Base-by-base conservation (phyloP, 1,140 invertebrate species). In the Euwallacea similis region DNA sequence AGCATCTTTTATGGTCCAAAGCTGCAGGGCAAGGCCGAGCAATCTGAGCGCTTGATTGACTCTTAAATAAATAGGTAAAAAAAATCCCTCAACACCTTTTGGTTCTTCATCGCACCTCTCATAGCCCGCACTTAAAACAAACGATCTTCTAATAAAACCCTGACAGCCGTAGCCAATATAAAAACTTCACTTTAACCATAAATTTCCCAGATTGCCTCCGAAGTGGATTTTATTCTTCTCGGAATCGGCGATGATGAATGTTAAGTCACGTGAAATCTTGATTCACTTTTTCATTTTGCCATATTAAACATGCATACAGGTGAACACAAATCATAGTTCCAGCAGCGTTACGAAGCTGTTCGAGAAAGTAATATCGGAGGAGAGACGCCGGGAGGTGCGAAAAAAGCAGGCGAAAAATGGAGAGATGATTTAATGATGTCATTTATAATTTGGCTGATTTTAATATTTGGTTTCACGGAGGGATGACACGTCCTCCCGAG, bases 281-380 rank as follows among this genome's bases (percentile, higher is more conserved):
- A 68, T 72, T 72, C 64, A 71, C 60, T 73, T 73, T 73, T 73
- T 73, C 71, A 73, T 73, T 69, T 68, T 69, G 54, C 66, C 66
- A 69, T 73, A 73, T 73, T 73, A 73, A 73, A 73, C 71, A 73
- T 73, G 71, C 71, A 73, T 69, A 69, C 71, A 73, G 71, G 71
- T 73, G 66, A 65, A 69, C 67, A 73, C 66, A 73, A 73, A 73
- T 73, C 71, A 73, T 69, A 60, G 64, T 62, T 70, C 15, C 47
- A 62, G 21, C 21, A 33, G 21, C 21, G 21, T 33, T 33, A 62
- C 58, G 60, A 65, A 71, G 42, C 60, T 42, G 61, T 43, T 72
- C 58, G 47, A 46, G 65, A 72, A 72, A 42, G 59, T 72, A 69
- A 71, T 72, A 72, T 68, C 47, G 54, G 55, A 7, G 53, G 43